Base-by-base conservation (phyloP, 2,888 invertebrate genomes). In the Lasioglossum malachurum region DNA sequence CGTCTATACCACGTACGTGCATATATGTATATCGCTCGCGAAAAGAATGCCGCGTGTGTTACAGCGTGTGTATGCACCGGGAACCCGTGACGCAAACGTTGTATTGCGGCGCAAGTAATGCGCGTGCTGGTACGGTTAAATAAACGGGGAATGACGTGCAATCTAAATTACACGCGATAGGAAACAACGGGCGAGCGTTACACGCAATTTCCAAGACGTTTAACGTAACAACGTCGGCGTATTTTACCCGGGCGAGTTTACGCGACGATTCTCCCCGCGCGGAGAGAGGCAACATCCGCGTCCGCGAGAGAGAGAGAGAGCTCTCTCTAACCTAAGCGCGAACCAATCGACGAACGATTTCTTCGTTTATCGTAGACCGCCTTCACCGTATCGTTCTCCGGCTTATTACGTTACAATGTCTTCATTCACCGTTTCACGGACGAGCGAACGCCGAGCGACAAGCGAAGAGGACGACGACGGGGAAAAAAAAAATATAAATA, bases 151-250 rank as follows among this genome's bases (percentile, higher is more conserved):
- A 67, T 78, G 85, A 86, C 85, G 85, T 76, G 86, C 64, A 73
- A 85, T 85, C 85, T 81, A 86, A 86, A 85, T 86, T 67, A 75
- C 60, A 78, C 85, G 64, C 85, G 85, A 86, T 84, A 81, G 78
- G 77, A 86, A 71, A 72, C 75, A 84, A 84, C 80, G 84, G 72
- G 64, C 84, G 79, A 80, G 72, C 76, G 84, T 73, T 79, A 78
- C 85, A 76, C 79, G 85, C 85, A 72, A 85, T 84, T 84, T 79
- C 76, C 84, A 84, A 84, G 83, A 83, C 79, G 84, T 64, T 84
- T 78, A 78, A 84, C 67, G 75, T 27, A 78, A 82, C 60, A 57
- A 38, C 78, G 23, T 73, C 75, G 75, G 31, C 12, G 81, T 83
- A 83, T 78, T 80, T 85, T 78, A 86, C 38, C 80, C 53, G 67